These are phyloP conservation scores for Carettochelys insculpta DNA, from an alignment of 2,113 vertebrate genomes.

Conservation along the genomic window DNA sequence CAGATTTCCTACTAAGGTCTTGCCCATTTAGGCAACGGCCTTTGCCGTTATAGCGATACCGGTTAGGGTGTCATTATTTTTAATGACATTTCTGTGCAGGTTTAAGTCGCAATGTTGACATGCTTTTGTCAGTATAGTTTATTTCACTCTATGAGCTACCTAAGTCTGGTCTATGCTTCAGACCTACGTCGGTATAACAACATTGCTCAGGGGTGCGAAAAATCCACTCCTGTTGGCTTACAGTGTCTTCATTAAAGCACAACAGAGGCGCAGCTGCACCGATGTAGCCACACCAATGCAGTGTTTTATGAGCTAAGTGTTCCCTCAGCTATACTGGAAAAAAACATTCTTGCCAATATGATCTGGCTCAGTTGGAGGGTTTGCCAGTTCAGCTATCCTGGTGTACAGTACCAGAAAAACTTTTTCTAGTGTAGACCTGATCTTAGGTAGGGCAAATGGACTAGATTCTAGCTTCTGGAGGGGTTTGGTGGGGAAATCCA, in stretches of 20 bases:
- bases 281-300: too few species aligned
- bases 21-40: too few species aligned
- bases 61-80: background rate
- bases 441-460: background rate
- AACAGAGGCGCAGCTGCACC: too few species aligned
- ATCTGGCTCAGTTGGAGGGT: background rate
- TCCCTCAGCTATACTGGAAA: too few species aligned
- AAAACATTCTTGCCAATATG: background rate
- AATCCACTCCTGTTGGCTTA: too few species aligned
- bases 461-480: background rate
- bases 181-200: too few species aligned
- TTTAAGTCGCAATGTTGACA: background rate
- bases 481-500: background rate
- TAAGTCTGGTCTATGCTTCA: too few species aligned
- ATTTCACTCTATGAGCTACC: background rate
- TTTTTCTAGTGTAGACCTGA: background rate
- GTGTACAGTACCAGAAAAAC: background rate
- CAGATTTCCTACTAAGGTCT: accelerated
- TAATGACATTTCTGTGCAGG: background rate
- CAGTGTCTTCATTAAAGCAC: too few species aligned
- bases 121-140: background rate
- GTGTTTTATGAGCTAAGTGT: too few species aligned
- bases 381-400: background rate
- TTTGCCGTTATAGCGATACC: background rate
- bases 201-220: too few species aligned